Percentiles rank a stretch among this genome's conserved stretches.
These are phyloP conservation scores for Mormoops blainvillei DNA, from an alignment of 2,113 vertebrate species.

Conservation along the genomic window DNA sequence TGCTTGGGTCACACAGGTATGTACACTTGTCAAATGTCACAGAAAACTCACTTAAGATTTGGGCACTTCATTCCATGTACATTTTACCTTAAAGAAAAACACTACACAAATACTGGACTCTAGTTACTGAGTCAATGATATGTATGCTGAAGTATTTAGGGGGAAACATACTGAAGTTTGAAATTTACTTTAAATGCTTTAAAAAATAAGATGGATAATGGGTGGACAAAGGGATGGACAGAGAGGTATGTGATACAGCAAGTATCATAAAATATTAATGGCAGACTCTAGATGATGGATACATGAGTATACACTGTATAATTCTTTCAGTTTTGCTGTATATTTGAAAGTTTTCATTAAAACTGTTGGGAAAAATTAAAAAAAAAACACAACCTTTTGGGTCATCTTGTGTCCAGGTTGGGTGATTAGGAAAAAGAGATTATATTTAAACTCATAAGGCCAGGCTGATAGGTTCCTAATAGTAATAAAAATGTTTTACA, in stretches of 20 bases:
- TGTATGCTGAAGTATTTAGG: background rate
- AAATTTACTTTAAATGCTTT: constrained; percentile 5
- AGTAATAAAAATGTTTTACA: background rate
- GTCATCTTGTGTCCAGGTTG: background rate
- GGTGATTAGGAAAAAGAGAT: background rate
- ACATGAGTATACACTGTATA: background rate
- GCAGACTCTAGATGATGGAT: background rate
- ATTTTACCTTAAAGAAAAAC: background rate
- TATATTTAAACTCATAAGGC: background rate
- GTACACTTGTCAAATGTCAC: too few species aligned
- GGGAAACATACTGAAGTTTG: background rate
- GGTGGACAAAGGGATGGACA: background rate
- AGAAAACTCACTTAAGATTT: background rate
- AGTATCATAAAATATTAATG: background rate
- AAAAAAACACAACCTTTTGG: background rate
- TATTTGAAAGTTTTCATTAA: background rate
- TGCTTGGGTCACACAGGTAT: background rate
- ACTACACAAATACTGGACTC: background rate
- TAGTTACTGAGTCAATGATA: background rate
- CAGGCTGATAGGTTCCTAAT: background rate
- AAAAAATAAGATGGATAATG: background rate
- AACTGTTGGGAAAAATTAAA: background rate
- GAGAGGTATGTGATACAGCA: background rate
- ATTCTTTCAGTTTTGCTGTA: background rate
- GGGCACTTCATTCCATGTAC: background rate